Percentiles rank a stretch among this genome's conserved stretches.
phyloP scores from a whole-genome alignment of 2,113 vertebrate species.

The Periophthalmodon schlosseri region DNA sequence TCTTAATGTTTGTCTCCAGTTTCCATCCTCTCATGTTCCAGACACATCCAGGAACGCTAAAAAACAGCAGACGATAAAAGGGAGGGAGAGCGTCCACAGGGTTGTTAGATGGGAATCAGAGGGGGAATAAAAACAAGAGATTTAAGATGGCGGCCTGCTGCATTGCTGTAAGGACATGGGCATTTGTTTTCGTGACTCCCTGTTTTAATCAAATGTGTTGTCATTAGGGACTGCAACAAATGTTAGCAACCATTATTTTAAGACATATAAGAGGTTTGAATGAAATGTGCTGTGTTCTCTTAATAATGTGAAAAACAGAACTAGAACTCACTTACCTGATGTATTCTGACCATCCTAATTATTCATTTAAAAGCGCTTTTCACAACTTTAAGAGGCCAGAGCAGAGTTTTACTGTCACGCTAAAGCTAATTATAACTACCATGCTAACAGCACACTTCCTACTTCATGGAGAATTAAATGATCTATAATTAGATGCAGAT shows the following conservation, averaged over 20 bases:
- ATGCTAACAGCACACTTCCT: too few species aligned
- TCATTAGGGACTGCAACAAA: not conserved
- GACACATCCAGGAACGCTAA: slow-evolving; percentile 40
- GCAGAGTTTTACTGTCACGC: too few species aligned
- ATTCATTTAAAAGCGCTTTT: too few species aligned
- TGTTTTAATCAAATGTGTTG: not conserved
- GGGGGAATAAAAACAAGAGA: slow-evolving; percentile 34
- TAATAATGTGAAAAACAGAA: too few species aligned
- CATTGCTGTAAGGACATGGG: slow-evolving; percentile 19
- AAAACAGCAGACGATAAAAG: slow-evolving; percentile 48
- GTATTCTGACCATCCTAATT: too few species aligned
- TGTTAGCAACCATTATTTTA: not conserved
- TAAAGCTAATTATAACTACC: too few species aligned
- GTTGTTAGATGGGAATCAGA: slow-evolving; percentile 34
- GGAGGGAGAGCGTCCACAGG: slow-evolving; percentile 38
- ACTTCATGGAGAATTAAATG: too few species aligned
- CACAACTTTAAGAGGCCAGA: too few species aligned
- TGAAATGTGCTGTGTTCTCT: too few species aligned
- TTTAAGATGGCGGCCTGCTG: slow-evolving; percentile 17
- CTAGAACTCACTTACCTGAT: too few species aligned
- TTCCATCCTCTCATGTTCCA: slow-evolving; percentile 56
- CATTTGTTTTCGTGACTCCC: not conserved
- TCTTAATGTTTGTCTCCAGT: slow-evolving; percentile 46
- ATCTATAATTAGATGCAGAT: too few species aligned
- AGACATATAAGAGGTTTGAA: too few species aligned